These are phyloP conservation scores for Catalaphyllia jardinei DNA, from an alignment of 64 coral and sea anemone genomes.

Conservation along the genomic window DNA sequence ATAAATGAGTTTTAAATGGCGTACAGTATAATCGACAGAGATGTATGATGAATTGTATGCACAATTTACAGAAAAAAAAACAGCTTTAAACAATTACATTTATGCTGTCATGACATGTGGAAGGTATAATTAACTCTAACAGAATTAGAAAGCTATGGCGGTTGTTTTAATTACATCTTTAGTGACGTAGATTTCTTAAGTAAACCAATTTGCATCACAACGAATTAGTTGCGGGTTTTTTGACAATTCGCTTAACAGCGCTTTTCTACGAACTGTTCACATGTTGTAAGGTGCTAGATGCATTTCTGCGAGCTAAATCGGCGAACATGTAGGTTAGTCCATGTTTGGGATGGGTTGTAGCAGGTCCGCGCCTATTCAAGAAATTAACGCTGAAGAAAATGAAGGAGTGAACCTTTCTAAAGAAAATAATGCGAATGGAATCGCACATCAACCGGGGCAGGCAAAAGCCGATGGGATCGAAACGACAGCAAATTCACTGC, in stretches of 20 bases:
- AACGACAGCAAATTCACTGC: neutral
- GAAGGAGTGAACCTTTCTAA: neutral
- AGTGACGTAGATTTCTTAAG: conserved; percentile 19
- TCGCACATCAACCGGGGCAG: no score
- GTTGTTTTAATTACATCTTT: neutral
- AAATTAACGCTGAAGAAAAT: neutral
- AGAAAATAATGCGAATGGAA: neutral
- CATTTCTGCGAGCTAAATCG: neutral
- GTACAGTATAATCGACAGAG: neutral
- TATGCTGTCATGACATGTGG: neutral
- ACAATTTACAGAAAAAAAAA: neutral
- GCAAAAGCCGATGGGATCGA: neutral
- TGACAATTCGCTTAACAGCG: neutral
- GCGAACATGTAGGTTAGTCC: neutral
- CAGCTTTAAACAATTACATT: neutral
- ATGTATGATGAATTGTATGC: neutral
- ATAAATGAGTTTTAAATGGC: no score
- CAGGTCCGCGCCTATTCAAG: neutral
- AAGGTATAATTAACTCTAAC: neutral
- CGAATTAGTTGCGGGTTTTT: conserved; percentile 5
- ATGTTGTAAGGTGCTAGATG: neutral
- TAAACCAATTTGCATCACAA: conserved; percentile 20
- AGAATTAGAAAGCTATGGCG: neutral
- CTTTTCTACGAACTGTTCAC: neutral
- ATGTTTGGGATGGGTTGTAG: conserved; percentile 15